phyloP scores from a whole-genome alignment of 1,140 invertebrate genomes.

The Plectus sambesii region DNA sequence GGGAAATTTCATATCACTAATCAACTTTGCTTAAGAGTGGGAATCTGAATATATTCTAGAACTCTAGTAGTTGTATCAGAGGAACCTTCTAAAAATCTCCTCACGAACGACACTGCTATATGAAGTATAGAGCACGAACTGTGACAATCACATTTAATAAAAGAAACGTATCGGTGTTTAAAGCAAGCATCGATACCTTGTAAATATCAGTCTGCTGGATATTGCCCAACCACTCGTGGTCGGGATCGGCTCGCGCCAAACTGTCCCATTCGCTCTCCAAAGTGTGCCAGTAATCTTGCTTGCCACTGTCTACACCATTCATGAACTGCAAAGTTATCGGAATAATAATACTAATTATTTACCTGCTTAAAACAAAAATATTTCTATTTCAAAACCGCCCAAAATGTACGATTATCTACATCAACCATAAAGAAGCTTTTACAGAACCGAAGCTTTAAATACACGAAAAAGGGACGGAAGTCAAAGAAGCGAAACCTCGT shows the following conservation, averaged over 20 bases:
- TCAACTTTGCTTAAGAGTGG: conserved; percentile 49
- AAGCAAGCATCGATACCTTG: neutral
- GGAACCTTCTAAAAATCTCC: neutral
- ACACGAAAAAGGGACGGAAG: neutral
- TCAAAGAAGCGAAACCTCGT: conserved; percentile 49
- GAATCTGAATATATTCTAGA: conserved; percentile 24
- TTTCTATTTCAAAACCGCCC: conserved; percentile 2
- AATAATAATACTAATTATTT: neutral
- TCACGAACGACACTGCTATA: neutral
- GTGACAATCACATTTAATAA: neutral
- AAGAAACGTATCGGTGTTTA: neutral
- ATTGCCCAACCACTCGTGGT: conserved; percentile 8
- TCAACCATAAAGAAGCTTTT: conserved; percentile 12
- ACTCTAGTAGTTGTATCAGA: neutral
- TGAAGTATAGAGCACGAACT: neutral
- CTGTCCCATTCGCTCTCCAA: conserved; percentile 67
- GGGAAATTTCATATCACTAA: too few relatives aligned
- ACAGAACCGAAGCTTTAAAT: conserved; percentile 9
- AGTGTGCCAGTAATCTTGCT: conserved; percentile 60
- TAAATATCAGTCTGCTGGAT: conserved; percentile 23
- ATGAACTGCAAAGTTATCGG: conserved; percentile 32
- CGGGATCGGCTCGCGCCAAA: conserved; percentile 49
- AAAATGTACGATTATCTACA: conserved; percentile 4
- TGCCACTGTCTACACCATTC: conserved; percentile 48
- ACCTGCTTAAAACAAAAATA: conserved; percentile 8